Evolutionary conservation across 1,140 invertebrate genomes (phyloP).

Genomic region (Sweltsa coloradensis): DNA sequence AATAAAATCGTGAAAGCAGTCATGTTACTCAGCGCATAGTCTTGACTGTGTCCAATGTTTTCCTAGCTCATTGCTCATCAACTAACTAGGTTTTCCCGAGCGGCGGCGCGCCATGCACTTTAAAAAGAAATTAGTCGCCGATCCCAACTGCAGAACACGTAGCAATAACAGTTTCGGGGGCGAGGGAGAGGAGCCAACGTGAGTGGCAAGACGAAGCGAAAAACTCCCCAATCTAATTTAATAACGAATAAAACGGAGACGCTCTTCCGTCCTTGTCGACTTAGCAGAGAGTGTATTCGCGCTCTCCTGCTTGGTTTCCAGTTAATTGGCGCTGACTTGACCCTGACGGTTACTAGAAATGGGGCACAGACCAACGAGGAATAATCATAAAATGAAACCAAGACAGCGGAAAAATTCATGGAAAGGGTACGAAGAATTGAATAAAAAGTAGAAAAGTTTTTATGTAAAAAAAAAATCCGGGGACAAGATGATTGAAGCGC

Average conservation of each 20-base stretch:
- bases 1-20: too few relatives aligned
- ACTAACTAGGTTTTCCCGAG: constrained; percentile 2
- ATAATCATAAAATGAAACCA: neutral
- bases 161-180: constrained; percentile 1
- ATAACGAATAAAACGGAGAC: constrained; percentile 8
- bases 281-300: neutral
- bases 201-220: constrained; percentile 4
- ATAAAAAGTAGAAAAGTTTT: constrained; percentile 1
- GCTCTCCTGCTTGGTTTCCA: neutral
- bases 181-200: neutral
- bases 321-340: constrained; percentile 10
- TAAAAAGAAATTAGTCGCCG: constrained; percentile 10
- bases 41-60: too few relatives aligned
- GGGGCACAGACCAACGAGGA: neutral
- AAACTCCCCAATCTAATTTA: constrained; percentile 8
- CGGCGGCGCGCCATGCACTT: neutral
- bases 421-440: neutral
- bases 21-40: too few relatives aligned
- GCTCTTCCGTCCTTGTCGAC: too few relatives aligned
- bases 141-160: constrained; percentile 8
- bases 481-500: constrained; percentile 6
- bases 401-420: constrained; percentile 9
- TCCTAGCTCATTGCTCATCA: constrained; percentile 5
- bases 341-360: constrained; percentile 8
- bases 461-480: constrained; percentile 2